Conservation (phyloP, 37 sponge, comb jelly and placozoan species). For the Mnemiopsis leidyi region DNA sequence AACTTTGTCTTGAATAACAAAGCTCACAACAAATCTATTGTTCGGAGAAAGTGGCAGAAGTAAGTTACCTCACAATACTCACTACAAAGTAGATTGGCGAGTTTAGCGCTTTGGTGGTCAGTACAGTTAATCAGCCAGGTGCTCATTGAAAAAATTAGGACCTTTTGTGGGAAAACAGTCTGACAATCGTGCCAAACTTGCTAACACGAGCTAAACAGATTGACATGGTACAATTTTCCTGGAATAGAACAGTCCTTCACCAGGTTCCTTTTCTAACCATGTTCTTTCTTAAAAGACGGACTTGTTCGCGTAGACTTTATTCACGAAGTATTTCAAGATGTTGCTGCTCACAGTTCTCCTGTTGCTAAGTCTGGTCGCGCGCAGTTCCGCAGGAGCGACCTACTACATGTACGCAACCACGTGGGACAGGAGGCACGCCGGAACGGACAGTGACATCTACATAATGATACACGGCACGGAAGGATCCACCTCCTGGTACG, state of each 20-base stretch:
- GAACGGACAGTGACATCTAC: conserved; percentile 41
- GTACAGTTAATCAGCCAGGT: neutral
- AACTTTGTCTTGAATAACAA: no score
- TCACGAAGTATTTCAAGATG: neutral
- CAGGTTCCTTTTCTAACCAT: no score
- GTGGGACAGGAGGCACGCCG: neutral
- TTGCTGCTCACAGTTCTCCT: neutral
- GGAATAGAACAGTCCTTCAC: no score
- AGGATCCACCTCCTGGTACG: neutral
- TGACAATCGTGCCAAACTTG: neutral
- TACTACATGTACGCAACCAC: neutral
- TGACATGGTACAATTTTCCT: neutral
- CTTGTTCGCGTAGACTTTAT: no score
- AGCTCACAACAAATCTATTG: no score
- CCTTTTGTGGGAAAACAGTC: neutral
- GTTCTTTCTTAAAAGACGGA: no score
- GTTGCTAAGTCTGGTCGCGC: neutral
- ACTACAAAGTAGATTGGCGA: no score
- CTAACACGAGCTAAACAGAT: neutral
- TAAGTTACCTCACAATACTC: no score
- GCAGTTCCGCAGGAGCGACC: neutral
- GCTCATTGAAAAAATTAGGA: neutral
- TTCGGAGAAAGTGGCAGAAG: no score
- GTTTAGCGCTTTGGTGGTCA: no score
- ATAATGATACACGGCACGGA: neutral